Evolutionary conservation across 2,888 invertebrate species (phyloP), one percentile per base, ranked within the genome.

Genomic region (Gonocerus acuteangulatus): DNA sequence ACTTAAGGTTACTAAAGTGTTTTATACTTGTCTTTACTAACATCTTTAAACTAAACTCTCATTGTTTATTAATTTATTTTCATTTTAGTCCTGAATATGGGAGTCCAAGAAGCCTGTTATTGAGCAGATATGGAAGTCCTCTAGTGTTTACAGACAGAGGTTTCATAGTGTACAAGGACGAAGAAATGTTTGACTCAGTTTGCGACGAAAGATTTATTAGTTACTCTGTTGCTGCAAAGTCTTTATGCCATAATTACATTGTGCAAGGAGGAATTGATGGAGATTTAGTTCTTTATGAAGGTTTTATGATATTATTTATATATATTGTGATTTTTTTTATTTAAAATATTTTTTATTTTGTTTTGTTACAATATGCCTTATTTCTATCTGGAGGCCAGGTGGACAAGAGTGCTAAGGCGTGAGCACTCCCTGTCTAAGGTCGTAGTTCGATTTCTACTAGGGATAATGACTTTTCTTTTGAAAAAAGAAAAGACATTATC

Each of bases 21-120:
- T 4, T 39, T 39, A 9, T 4, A 39, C n/a, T 9, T 11, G 39
- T n/a, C n/a, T 39, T 39, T 39, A 39, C 3, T 11, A 15, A 15
- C 3, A 39, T 39, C n/a, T n/a, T n/a, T n/a, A n/a, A n/a, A n/a
- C n/a, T n/a, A n/a, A n/a, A n/a, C n/a, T n/a, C n/a, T n/a, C 9
- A 27, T 4, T 27, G 4, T 27, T 6, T 39, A 39, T 39, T 39
- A 39, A 13, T 39, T 6, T 16, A 21, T 18, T 47, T 47, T 47
- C 11, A 18, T 57, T 45, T 60, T n/a, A 57, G 39, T 2, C 60
- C 48, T 19, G 48, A 47, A 9, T 49, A 54, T 42, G 52, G 56
- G 19, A 13, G 52, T 2, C 47, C 61, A 18, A 44, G 32, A 19
- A 27, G 45, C 2, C 19, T 22, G 1, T 22, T 45, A n/a, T 22